Conservation (phyloP, 1,140 invertebrate species). For the Eurytemora carolleeae region DNA sequence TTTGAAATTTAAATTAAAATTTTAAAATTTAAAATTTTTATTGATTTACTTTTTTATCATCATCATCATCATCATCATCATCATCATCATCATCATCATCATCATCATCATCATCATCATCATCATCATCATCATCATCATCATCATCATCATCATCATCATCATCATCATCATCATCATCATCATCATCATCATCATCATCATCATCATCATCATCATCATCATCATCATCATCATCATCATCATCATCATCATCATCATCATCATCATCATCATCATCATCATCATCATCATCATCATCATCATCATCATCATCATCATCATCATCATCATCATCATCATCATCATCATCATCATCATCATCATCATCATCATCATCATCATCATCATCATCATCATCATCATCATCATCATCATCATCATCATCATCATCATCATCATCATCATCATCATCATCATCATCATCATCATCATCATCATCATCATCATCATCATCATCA, state of each 20-base stretch:
- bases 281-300: slow-evolving; percentile 1
- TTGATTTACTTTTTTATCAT: background rate
- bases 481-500: slow-evolving; percentile 2
- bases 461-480: slow-evolving; percentile 1
- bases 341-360: slow-evolving; percentile 1
- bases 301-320: slow-evolving; percentile 2
- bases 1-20: no score
- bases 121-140: slow-evolving; percentile 2
- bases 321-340: slow-evolving; percentile 1
- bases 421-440: slow-evolving; percentile 2
- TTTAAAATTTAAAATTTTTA: no score
- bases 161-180: slow-evolving; percentile 1
- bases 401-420: slow-evolving; percentile 1
- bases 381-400: slow-evolving; percentile 1
- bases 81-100: slow-evolving; percentile 1
- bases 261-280: slow-evolving; percentile 1
- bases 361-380: slow-evolving; percentile 2
- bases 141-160: slow-evolving; percentile 1
- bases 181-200: slow-evolving; percentile 2
- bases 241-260: slow-evolving; percentile 2
- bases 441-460: slow-evolving; percentile 1
- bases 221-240: slow-evolving; percentile 1
- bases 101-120: slow-evolving; percentile 1
- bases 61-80: slow-evolving; percentile 2
- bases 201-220: slow-evolving; percentile 1